Evolutionary conservation across 2,113 vertebrate species (phyloP).

Genomic region (Ammospiza caudacuta): DNA sequence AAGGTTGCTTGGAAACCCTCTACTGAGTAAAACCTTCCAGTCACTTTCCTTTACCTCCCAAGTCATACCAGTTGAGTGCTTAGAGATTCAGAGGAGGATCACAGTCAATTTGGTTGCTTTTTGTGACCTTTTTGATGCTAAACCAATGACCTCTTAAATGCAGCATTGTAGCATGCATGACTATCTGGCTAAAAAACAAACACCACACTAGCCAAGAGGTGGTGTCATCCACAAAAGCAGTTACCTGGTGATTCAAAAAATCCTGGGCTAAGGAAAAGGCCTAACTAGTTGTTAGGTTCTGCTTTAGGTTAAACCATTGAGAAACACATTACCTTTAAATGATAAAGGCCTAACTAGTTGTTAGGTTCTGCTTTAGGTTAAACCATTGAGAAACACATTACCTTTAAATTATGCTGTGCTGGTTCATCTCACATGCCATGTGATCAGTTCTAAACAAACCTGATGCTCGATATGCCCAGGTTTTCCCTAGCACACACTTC

Average conservation of each 20-base stretch:
- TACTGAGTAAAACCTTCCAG: slow-evolving; percentile 49
- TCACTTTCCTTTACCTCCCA: slow-evolving; percentile 59
- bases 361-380: neutral
- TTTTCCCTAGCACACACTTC: neutral
- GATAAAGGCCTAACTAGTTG: neutral
- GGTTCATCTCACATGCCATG: neutral
- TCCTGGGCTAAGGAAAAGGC: neutral
- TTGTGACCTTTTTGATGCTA: slow-evolving; percentile 56
- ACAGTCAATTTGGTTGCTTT: slow-evolving; percentile 51
- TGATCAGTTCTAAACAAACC: neutral
- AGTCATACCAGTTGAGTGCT: slow-evolving; percentile 19
- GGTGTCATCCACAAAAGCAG: neutral
- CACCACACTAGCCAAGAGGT: neutral
- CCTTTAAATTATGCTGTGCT: neutral
- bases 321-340: neutral
- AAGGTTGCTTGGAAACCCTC: slow-evolving; percentile 77
- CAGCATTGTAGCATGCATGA: neutral
- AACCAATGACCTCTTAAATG: slow-evolving; percentile 65
- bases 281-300: neutral
- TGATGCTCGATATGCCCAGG: rapidly evolving
- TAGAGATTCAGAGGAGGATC: slow-evolving; percentile 62
- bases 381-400: neutral
- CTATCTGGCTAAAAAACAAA: slow-evolving; percentile 23
- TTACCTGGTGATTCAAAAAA: neutral
- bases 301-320: neutral